A percentile compares a stretch with the other conserved stretches of the same genome.
Conservation (phyloP, 2,113 vertebrate genomes). For the Alethe diademata region DNA sequence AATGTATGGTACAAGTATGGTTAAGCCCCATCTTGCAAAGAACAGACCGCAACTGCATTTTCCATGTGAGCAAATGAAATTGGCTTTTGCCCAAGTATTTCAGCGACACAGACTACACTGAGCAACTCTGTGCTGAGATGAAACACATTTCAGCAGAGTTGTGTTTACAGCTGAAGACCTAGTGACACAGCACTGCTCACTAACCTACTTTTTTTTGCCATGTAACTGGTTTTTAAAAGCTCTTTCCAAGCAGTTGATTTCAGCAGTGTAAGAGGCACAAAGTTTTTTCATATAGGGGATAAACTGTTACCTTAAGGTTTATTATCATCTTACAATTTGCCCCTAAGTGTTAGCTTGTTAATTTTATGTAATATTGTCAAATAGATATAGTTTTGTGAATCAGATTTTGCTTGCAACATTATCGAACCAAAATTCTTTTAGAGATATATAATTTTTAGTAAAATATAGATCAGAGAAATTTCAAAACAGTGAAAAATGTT, state of each 20-base stretch:
- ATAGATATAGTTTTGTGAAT: background rate
- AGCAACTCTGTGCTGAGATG: background rate
- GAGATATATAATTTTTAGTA: background rate
- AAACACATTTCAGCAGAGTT: background rate
- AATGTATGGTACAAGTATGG: rapidly evolving
- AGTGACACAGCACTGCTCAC: background rate
- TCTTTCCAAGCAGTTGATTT: background rate
- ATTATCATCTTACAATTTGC: background rate
- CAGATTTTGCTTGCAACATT: background rate
- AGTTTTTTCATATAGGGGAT: background rate
- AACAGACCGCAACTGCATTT: background rate
- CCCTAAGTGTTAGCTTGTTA: background rate
- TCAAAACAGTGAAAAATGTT: background rate
- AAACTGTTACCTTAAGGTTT: background rate
- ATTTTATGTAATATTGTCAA: background rate
- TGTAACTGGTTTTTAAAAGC: background rate
- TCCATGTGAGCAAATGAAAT: background rate
- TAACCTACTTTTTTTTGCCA: background rate
- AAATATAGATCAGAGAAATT: background rate
- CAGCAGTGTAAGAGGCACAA: background rate
- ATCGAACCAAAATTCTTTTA: background rate
- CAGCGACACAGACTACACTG: background rate
- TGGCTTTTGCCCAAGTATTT: background rate
- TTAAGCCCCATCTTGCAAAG: background rate
- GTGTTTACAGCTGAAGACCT: background rate